Evolutionary conservation across 2,797 vertebrate species (phyloP).

Genomic region (Emydoidea blandingii): DNA sequence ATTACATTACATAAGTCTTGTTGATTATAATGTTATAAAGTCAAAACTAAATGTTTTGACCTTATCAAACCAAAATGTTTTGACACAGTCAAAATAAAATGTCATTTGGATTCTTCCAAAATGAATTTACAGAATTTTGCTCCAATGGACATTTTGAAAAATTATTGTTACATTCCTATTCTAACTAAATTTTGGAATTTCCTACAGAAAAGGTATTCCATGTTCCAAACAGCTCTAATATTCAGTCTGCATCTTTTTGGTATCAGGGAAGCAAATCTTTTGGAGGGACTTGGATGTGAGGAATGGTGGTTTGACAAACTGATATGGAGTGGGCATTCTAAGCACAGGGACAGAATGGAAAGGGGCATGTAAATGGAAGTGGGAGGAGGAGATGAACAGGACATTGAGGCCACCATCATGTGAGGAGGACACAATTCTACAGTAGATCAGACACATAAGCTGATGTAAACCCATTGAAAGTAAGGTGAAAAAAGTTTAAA

Average conservation of each 20-base stretch:
- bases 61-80: neutral
- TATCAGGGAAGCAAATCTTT: neutral
- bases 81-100: neutral
- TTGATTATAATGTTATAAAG: neutral
- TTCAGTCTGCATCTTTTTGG: rapidly evolving
- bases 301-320: neutral
- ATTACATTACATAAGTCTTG: neutral
- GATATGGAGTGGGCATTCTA: rapidly evolving
- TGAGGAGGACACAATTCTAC: neutral
- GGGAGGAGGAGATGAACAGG: neutral
- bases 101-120: neutral
- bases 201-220: neutral
- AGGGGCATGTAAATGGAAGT: rapidly evolving
- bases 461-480: neutral
- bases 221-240: neutral
- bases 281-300: neutral
- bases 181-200: neutral
- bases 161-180: neutral
- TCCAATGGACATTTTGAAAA: neutral
- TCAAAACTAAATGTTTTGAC: neutral
- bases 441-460: neutral
- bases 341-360: neutral
- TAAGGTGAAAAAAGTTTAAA: neutral
- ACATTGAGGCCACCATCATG: neutral
- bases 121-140: neutral